phyloP scores from a whole-genome alignment of 2,888 invertebrate genomes.

The Aphidius colemani region DNA sequence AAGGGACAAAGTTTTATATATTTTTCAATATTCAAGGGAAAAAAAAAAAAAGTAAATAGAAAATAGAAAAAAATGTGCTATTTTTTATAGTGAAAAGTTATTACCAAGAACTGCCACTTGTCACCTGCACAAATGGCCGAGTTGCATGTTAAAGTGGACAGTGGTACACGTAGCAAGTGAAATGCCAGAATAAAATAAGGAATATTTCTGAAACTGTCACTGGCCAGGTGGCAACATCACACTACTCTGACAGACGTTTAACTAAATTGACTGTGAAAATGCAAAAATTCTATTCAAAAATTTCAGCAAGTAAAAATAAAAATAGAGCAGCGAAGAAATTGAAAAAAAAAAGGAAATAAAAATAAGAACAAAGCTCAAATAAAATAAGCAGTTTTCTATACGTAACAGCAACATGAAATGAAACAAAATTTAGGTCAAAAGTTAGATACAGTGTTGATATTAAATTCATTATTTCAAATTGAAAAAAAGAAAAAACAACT shows the following conservation, averaged over 20 bases:
- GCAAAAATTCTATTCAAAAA: too few relatives aligned
- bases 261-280: too few relatives aligned
- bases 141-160: conserved; percentile 2
- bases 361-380: too few relatives aligned
- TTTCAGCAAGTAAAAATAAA: too few relatives aligned
- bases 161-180: conserved; percentile 12
- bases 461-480: neutral
- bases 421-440: neutral
- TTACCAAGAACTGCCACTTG: conserved; percentile 37
- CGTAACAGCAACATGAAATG: too few relatives aligned
- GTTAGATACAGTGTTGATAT: neutral
- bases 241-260: too few relatives aligned
- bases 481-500: neutral
- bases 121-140: conserved; percentile 29
- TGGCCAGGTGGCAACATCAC: too few relatives aligned
- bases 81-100: conserved; percentile 34
- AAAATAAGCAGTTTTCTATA: too few relatives aligned
- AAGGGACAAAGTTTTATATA: neutral
- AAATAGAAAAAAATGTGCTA: conserved; percentile 21
- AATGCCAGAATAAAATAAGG: conserved; percentile 21
- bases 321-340: too few relatives aligned
- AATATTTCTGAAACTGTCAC: conserved; percentile 13
- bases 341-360: too few relatives aligned
- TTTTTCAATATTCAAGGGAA: too few relatives aligned
- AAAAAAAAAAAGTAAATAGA: too few relatives aligned